phyloP scores from a whole-genome alignment of 35 echinoderm and acorn worm species.

The Eucidaris tribuloides region DNA sequence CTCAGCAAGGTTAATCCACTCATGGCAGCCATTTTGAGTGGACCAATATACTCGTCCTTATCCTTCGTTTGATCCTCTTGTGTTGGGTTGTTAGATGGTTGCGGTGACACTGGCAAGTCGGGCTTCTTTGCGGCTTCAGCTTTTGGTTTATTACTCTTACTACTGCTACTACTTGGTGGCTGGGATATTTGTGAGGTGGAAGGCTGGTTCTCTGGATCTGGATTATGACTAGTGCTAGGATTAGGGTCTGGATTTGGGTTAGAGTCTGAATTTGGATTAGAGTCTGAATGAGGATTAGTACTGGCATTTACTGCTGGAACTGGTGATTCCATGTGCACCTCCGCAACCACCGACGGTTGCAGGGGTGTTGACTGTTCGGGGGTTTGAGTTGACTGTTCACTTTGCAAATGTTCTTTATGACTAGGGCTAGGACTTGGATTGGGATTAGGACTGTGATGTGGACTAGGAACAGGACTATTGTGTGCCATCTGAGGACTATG shows the following conservation, averaged over 20 bases:
- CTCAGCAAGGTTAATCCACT: conserved; percentile 90
- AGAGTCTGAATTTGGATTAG: not conserved
- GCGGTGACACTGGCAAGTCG: not conserved
- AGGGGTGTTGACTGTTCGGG: not conserved
- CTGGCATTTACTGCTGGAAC: not conserved
- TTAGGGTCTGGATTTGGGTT: too few species aligned
- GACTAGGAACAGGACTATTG: not conserved
- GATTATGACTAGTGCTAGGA: too few species aligned
- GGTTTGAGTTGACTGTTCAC: not conserved
- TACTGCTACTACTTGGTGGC: not conserved
- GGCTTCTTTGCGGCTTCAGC: not conserved
- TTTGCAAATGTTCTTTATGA: too few species aligned
- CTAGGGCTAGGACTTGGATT: too few species aligned
- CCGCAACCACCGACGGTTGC: not conserved
- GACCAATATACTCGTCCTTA: conserved; percentile 66
- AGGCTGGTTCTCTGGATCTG: too few species aligned
- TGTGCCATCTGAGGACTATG: not conserved
- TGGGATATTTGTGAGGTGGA: too few species aligned
- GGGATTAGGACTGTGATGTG: not conserved
- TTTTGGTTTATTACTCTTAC: not conserved
- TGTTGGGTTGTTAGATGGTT: not conserved
- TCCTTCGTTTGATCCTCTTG: not conserved
- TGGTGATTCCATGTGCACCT: not conserved
- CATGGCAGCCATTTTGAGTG: conserved; percentile 95
- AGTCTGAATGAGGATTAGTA: not conserved